These are phyloP conservation scores for Homarus gammarus DNA, from an alignment of 2,888 invertebrate genomes.

Conservation along the genomic window DNA sequence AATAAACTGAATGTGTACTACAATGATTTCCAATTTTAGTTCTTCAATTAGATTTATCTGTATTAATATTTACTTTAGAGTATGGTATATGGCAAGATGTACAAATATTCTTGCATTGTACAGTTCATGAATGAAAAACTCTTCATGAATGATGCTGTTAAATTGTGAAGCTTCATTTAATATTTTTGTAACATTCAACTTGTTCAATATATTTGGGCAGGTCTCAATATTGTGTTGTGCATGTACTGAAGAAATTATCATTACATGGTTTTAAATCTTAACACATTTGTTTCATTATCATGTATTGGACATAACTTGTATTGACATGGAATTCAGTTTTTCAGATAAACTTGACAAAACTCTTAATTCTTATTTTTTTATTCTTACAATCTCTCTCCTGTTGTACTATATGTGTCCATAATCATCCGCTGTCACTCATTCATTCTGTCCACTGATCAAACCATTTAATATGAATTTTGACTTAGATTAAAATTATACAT, in stretches of 20 bases:
- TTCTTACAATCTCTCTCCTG: too few relatives aligned
- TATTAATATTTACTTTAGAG: too few relatives aligned
- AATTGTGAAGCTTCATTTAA: constrained; percentile 48
- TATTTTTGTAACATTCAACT: constrained; percentile 38
- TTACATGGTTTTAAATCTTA: constrained; percentile 43
- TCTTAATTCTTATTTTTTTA: too few relatives aligned
- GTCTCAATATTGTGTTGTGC: constrained; percentile 49
- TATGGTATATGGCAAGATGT: constrained; percentile 13
- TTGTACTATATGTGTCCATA: too few relatives aligned
- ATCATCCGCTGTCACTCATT: too few relatives aligned
- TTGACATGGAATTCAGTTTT: too few relatives aligned
- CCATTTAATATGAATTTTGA: too few relatives aligned
- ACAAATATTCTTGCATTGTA: constrained; percentile 14
- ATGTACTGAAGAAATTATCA: constrained; percentile 44
- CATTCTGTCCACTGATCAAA: too few relatives aligned
- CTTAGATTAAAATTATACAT: too few relatives aligned
- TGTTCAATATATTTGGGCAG: constrained; percentile 35
- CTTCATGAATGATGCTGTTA: constrained; percentile 20
- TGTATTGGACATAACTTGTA: not conserved
- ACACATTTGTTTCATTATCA: constrained; percentile 19
- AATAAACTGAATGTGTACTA: constrained; percentile 13
- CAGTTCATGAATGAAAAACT: constrained; percentile 9
- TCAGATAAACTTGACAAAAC: too few relatives aligned
- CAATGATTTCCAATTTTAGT: constrained; percentile 12
- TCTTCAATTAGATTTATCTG: constrained; percentile 23